Conservation (phyloP, 1,140 invertebrate species). For the Bilobella aurantiaca region DNA sequence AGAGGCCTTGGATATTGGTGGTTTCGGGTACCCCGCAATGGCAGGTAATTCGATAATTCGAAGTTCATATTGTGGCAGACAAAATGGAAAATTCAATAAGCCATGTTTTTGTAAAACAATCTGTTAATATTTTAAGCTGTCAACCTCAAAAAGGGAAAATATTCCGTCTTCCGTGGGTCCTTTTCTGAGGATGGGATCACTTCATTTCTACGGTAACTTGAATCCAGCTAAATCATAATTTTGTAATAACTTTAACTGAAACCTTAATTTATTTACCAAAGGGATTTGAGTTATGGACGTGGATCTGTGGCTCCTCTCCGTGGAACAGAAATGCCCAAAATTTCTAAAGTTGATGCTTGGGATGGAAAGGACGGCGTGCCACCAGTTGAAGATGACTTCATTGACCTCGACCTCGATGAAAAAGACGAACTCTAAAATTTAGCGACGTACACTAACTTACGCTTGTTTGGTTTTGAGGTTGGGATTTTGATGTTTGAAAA, state of each 20-base stretch:
- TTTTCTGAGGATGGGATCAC: slow-evolving; percentile 90
- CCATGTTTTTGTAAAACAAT: slow-evolving; percentile 76
- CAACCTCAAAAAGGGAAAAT: slow-evolving; percentile 95
- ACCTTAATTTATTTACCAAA: slow-evolving; percentile 38
- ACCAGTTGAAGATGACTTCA: slow-evolving; percentile 68
- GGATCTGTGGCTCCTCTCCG: slow-evolving; percentile 82
- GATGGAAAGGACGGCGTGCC: slow-evolving; percentile 68
- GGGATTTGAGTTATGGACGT: slow-evolving; percentile 88
- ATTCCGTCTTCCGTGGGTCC: slow-evolving; percentile 80
- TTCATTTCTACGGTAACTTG: slow-evolving; percentile 68
- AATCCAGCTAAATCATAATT: slow-evolving; percentile 8
- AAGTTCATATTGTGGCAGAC: no score
- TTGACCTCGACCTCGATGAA: slow-evolving; percentile 58
- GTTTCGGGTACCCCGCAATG: slow-evolving; percentile 48
- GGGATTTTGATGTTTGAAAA: not conserved
- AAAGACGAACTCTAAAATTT: slow-evolving; percentile 60
- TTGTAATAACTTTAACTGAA: slow-evolving; percentile 6
- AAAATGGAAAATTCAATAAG: not conserved
- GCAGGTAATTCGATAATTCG: no score
- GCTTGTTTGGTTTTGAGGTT: not conserved
- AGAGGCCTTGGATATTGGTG: slow-evolving; percentile 81
- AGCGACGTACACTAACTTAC: not conserved
- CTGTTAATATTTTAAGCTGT: no score
- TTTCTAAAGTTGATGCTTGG: slow-evolving; percentile 68
- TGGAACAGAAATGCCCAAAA: slow-evolving; percentile 70